A percentile compares a stretch with the other conserved stretches of the same genome.
Conservation (phyloP, 1,140 invertebrate genomes). For the Hormaphis cornu region DNA sequence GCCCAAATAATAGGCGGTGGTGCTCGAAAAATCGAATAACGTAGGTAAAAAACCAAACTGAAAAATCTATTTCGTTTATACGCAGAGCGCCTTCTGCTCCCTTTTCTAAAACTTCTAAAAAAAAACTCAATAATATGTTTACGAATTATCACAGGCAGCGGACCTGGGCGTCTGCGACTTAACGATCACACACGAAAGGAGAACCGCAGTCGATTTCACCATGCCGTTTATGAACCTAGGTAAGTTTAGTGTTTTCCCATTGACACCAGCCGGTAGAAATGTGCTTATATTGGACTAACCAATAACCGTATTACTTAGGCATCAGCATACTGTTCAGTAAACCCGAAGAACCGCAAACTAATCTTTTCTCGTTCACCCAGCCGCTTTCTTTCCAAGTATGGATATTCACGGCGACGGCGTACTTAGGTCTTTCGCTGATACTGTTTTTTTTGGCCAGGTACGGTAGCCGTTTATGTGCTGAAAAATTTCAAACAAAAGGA, state of each 20-base stretch:
- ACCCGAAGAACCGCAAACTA: conserved; percentile 56
- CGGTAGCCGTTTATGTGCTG: too few species aligned
- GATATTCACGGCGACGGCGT: conserved; percentile 84
- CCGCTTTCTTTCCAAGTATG: conserved; percentile 85
- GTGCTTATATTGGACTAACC: background rate
- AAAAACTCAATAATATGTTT: too few species aligned
- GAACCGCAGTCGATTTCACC: conserved; percentile 78
- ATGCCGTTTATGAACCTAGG: conserved; percentile 84
- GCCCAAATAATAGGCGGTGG: too few species aligned
- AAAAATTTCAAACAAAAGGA: too few species aligned
- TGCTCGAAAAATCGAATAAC: too few species aligned
- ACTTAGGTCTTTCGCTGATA: conserved; percentile 71
- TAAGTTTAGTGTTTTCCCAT: conserved; percentile 40
- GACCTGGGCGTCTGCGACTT: conserved; percentile 86
- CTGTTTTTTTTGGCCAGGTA: conserved; percentile 77
- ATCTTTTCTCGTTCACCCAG: conserved; percentile 76
- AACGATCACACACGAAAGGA: conserved; percentile 79
- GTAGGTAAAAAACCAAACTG: too few species aligned
- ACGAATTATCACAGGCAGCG: conserved; percentile 58
- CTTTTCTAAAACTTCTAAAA: too few species aligned
- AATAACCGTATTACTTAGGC: conserved; percentile 44
- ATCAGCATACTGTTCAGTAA: conserved; percentile 72
- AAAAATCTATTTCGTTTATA: too few species aligned
- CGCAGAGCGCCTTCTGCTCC: too few species aligned
- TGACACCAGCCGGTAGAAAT: background rate